A percentile compares a stretch with the other conserved stretches of the same genome.
Evolutionary conservation across 2,113 vertebrate species (phyloP).

Genomic region (Amia ocellicauda): DNA sequence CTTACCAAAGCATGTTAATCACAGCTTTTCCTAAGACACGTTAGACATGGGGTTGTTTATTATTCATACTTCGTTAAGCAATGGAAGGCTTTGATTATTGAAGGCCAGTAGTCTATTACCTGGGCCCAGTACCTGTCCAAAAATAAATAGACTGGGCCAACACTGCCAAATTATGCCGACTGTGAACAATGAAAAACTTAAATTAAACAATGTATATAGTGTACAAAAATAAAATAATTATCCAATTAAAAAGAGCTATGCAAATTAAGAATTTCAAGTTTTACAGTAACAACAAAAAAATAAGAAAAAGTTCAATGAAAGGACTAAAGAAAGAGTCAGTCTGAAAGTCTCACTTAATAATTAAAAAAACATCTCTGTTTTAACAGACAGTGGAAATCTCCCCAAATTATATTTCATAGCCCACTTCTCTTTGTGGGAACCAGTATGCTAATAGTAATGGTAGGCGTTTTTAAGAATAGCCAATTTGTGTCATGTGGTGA

Average conservation of each 20-base stretch:
- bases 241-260: too few relatives aligned
- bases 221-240: slow-evolving; percentile 14
- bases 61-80: slow-evolving; percentile 21
- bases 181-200: too few relatives aligned
- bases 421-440: slow-evolving; percentile 16
- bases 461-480: slow-evolving; percentile 10
- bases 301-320: too few relatives aligned
- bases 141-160: too few relatives aligned
- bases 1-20: slow-evolving; percentile 22
- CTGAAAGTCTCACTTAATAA: too few relatives aligned
- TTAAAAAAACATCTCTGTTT: slow-evolving; percentile 6
- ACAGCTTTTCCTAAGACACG: slow-evolving; percentile 5
- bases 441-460: slow-evolving; percentile 15
- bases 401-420: neutral
- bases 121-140: neutral
- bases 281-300: too few relatives aligned
- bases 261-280: too few relatives aligned
- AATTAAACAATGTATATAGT: neutral
- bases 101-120: slow-evolving; percentile 1
- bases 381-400: slow-evolving; percentile 15
- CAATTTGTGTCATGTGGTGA: slow-evolving; percentile 35
- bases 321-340: too few relatives aligned
- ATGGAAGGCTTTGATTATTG: neutral
- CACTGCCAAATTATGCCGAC: too few relatives aligned
- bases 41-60: slow-evolving; percentile 11